Percentiles rank a stretch among this genome's conserved stretches.
phyloP scores from a whole-genome alignment of 2,797 vertebrate genomes.

The Gymnothorax javanicus region DNA sequence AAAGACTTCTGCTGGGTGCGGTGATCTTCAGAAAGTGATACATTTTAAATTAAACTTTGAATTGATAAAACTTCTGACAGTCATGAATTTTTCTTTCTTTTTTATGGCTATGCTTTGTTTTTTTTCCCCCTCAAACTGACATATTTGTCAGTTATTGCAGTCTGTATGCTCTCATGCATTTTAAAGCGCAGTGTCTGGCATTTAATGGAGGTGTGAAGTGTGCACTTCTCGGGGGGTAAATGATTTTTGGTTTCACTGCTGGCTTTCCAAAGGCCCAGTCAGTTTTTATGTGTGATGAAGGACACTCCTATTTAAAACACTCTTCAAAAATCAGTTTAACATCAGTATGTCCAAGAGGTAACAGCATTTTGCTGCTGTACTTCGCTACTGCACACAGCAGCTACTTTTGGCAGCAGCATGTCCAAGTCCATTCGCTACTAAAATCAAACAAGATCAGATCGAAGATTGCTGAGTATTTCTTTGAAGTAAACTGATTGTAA shows the following conservation, averaged over 20 bases:
- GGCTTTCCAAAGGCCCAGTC: background rate
- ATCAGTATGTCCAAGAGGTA: too few species aligned
- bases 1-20: background rate
- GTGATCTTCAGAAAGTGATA: background rate
- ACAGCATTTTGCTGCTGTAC: background rate
- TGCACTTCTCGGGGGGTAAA: background rate
- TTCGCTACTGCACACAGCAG: too few species aligned
- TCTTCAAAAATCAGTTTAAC: background rate
- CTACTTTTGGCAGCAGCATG: too few species aligned
- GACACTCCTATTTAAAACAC: background rate
- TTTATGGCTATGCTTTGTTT: background rate
- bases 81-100: background rate
- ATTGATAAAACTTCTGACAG: background rate
- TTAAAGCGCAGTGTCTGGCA: background rate
- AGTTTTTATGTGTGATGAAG: background rate
- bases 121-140: background rate
- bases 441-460: too few species aligned
- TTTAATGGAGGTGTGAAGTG: background rate
- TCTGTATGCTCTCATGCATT: background rate
- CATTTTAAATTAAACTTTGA: background rate
- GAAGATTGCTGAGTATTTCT: too few species aligned
- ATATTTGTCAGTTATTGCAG: background rate
- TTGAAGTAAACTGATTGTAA: too few species aligned
- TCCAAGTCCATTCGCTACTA: too few species aligned
- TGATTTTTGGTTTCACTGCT: background rate